Evolutionary conservation across 1,140 invertebrate species (phyloP), one percentile per base, ranked within the genome.

Genomic region (Pogonomyrmex barbatus): DNA sequence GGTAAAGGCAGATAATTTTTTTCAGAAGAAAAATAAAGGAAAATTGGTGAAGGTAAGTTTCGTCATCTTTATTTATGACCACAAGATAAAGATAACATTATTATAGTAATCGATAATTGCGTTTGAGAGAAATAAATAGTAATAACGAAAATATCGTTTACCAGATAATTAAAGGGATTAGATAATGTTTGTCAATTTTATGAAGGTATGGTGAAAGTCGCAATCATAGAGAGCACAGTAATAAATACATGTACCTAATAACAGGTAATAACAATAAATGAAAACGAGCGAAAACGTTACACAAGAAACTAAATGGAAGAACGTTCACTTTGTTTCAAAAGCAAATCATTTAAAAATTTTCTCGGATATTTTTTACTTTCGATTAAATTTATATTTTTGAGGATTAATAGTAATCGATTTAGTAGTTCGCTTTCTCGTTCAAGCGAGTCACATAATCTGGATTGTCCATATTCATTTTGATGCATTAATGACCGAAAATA

Each of bases 111-210:
- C 17, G 50, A 54, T n/a, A n/a, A n/a, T 42, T 45, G 17, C 14
- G 30, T 45, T 9, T 71, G 52, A 58, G 45, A 70, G 50, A 36
- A 47, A 10, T 52, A 6, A 42, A n/a, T 45, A 58, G 58, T 45
- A 70, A n/a, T 30, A n/a, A 33, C 33, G 47, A 70, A 68, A 58
- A 58, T 45, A 1, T 9, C 14, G 24, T 17, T 10, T 30, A 12
- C 47, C 39, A 36, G 30, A 54, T 14, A 39, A 56, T 62, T 33
- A 42, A 24, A n/a, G 36, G 6, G 4, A 14, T 71, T 82, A 39
- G 36, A 39, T 68, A 60, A 71, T 24, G 42, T 54, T 68, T 17
- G 10, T 36, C 17, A 68, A 30, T n/a, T 79, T 68, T 79, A 52
- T 50, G 24, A 79, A 56, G 9, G 52, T n/a, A 24, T 30, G 0